Percentiles rank a stretch among this genome's conserved stretches.
These are phyloP conservation scores for Elysia crispata DNA, from an alignment of 2,888 invertebrate genomes.

Conservation along the genomic window DNA sequence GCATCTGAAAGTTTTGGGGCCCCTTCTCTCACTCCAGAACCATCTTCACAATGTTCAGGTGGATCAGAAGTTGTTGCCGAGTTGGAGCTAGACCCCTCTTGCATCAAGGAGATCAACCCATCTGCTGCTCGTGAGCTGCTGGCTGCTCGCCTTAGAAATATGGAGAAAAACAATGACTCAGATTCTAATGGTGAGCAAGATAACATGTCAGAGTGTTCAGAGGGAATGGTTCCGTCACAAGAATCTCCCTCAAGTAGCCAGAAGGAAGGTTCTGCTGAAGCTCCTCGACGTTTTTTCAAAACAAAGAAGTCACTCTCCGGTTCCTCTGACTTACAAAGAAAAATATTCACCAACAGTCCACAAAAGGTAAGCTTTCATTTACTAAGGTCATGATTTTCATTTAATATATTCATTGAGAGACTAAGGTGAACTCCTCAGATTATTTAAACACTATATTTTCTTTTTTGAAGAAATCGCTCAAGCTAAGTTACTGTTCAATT, in stretches of 20 bases:
- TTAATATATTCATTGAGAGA: no score
- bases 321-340: conserved; percentile 47
- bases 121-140: conserved; percentile 27
- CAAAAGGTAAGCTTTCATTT: conserved; percentile 60
- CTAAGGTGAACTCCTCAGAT: no score
- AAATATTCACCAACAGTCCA: conserved; percentile 56
- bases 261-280: conserved; percentile 54
- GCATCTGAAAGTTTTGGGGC: conserved; percentile 12
- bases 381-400: no score
- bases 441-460: no score
- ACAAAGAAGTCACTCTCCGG: conserved; percentile 58
- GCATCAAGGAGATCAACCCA: conserved; percentile 27
- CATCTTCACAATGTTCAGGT: conserved; percentile 18
- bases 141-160: conserved; percentile 35
- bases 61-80: conserved; percentile 31
- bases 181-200: conserved; percentile 40
- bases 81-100: background rate
- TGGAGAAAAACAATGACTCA: conserved; percentile 38
- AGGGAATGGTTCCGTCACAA: conserved; percentile 27
- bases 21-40: background rate
- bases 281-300: conserved; percentile 63
- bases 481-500: no score
- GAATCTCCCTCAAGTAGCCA: conserved; percentile 49
- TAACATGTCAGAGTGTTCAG: conserved; percentile 42
- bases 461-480: no score